Evolutionary conservation across 2,113 vertebrate species (phyloP).

Genomic region (Poeciliopsis turrubarensis): DNA sequence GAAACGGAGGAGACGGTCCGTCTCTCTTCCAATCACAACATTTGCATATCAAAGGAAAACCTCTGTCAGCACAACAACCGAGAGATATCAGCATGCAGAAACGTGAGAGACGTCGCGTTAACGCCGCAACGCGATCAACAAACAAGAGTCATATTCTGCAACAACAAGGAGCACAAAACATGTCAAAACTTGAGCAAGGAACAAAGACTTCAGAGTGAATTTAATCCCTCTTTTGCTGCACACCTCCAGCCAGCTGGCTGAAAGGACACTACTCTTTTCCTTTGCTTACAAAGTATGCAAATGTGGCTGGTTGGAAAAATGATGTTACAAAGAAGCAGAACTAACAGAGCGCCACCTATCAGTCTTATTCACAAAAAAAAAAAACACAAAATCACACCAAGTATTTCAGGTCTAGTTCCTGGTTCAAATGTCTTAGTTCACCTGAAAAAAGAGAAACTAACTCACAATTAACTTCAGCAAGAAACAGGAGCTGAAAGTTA

Average conservation of each 20-base stretch:
- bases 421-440: no score
- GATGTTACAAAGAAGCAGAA: no score
- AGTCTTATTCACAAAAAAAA: neutral
- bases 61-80: constrained; percentile 57
- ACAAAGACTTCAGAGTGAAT: neutral
- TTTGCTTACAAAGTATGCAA: neutral
- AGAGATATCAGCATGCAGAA: constrained; percentile 65
- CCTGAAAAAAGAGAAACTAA: no score
- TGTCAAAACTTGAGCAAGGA: neutral
- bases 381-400: no score
- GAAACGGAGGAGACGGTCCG: constrained; percentile 44
- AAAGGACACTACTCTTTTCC: neutral
- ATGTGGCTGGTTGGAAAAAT: neutral
- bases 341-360: neutral
- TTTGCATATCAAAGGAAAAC: constrained; percentile 79
- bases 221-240: neutral
- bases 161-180: neutral
- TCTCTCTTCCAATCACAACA: constrained; percentile 54
- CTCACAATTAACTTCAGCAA: no score
- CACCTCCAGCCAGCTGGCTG: neutral
- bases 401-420: no score
- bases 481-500: no score
- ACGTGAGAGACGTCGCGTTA: constrained; percentile 15
- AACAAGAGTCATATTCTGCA: neutral
- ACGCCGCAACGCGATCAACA: neutral